Evolutionary conservation across 2,113 vertebrate species (phyloP).

Genomic region (Nothoprocta perdicaria): DNA sequence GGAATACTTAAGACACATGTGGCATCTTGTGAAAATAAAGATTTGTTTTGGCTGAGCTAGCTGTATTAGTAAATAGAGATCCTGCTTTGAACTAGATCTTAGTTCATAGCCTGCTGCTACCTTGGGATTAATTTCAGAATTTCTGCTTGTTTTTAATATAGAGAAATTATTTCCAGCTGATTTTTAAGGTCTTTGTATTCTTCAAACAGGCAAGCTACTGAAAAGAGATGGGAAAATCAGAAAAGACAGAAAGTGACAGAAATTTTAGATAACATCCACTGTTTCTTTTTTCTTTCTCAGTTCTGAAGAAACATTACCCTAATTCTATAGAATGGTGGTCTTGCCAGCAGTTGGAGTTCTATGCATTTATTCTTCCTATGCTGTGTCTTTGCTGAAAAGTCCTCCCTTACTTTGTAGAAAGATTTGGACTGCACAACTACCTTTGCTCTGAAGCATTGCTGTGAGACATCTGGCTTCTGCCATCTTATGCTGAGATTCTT

Average conservation of each 20-base stretch:
- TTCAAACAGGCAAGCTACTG: slow-evolving; percentile 21
- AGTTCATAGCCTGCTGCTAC: slow-evolving; percentile 60
- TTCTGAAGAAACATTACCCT: background rate
- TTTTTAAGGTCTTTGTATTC: slow-evolving; percentile 39
- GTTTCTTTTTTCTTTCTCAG: background rate
- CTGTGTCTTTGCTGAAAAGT: background rate
- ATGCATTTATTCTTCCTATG: accelerated
- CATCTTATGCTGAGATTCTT: background rate
- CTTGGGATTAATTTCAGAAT: slow-evolving; percentile 67
- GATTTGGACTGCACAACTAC: background rate
- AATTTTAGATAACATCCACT: background rate
- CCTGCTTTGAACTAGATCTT: slow-evolving; percentile 62
- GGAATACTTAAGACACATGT: slow-evolving; percentile 57
- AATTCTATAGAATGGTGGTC: background rate
- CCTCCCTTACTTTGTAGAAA: background rate
- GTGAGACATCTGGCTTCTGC: accelerated
- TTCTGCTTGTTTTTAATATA: slow-evolving; percentile 56
- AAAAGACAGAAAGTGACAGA: background rate
- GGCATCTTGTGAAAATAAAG: slow-evolving; percentile 68
- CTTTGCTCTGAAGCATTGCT: background rate
- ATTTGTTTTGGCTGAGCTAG: slow-evolving; percentile 66
- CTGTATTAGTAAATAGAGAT: slow-evolving; percentile 53
- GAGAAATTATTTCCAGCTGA: slow-evolving; percentile 65
- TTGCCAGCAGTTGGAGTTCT: background rate
- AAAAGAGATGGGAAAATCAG: slow-evolving; percentile 6